A percentile compares a stretch with the other conserved stretches of the same genome.
These are phyloP conservation scores for Porites cylindrica DNA, from an alignment of 92 coral and sea anemone species.

Conservation along the genomic window DNA sequence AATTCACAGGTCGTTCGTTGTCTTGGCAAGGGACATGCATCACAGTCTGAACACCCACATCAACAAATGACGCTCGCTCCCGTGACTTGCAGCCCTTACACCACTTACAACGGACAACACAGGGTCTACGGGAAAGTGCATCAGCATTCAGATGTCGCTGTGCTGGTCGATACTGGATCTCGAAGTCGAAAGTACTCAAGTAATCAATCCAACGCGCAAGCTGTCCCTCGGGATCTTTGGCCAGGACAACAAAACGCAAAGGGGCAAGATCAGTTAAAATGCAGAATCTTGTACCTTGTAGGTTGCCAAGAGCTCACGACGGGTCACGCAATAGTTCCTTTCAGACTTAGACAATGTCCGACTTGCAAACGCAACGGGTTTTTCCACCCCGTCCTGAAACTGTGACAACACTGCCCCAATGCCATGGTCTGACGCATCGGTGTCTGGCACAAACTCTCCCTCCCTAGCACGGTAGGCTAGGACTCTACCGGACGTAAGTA, in stretches of 20 bases:
- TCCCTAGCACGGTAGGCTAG: constrained; percentile 36
- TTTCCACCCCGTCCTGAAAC: constrained; percentile 8
- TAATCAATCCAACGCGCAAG: too few species aligned
- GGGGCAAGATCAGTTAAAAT: not conserved
- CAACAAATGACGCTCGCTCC: too few species aligned
- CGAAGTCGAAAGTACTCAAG: too few species aligned
- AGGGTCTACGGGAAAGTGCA: too few species aligned
- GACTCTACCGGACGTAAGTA: constrained; percentile 42
- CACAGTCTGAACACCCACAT: too few species aligned
- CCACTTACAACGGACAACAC: too few species aligned
- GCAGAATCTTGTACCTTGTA: constrained; percentile 8
- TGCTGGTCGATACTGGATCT: constrained; percentile 46
- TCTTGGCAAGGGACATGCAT: not conserved
- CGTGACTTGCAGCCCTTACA: too few species aligned
- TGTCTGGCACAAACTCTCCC: constrained; percentile 1
- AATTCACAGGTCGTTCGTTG: not conserved
- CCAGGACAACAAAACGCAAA: constrained; percentile 20
- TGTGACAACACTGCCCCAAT: constrained; percentile 46
- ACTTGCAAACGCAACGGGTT: too few species aligned
- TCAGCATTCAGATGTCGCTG: not conserved
- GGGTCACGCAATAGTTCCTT: too few species aligned
- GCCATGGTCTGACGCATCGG: constrained; percentile 57
- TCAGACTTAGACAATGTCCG: too few species aligned
- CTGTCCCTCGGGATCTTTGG: too few species aligned
- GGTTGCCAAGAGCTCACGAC: not conserved